phyloP scores from a whole-genome alignment of 2,113 vertebrate genomes.

The Grallaria varia region DNA sequence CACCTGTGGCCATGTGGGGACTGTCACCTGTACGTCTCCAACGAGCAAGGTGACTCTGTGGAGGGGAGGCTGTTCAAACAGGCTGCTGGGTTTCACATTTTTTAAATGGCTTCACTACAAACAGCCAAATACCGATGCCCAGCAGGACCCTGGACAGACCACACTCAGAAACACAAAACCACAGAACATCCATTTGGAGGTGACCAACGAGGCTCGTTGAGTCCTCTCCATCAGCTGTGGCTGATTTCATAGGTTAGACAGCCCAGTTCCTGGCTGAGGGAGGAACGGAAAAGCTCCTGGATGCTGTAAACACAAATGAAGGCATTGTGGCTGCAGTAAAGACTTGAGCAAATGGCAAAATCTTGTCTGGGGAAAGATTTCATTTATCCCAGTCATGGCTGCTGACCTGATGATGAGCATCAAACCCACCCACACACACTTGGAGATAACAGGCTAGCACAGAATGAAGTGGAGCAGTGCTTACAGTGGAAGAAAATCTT shows the following conservation, averaged over 20 bases:
- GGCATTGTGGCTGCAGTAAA: neutral
- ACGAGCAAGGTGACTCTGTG: too few relatives aligned
- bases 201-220: neutral
- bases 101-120: neutral
- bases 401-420: neutral
- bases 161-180: neutral
- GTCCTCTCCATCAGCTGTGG: neutral
- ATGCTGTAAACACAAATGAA: neutral
- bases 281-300: neutral
- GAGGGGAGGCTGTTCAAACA: neutral
- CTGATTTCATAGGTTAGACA: neutral
- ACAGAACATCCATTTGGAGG: neutral
- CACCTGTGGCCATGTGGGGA: too few relatives aligned
- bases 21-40: neutral
- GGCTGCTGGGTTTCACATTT: neutral
- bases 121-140: neutral
- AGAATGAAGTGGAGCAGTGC: conserved; percentile 22
- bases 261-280: neutral
- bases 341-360: neutral
- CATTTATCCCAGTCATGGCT: neutral
- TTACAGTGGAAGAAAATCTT: conserved; percentile 81
- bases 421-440: neutral
- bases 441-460: rapidly evolving
- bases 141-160: neutral
- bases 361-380: neutral